These are phyloP conservation scores for Hestina assimilis DNA, from an alignment of 1,140 invertebrate genomes.

Conservation along the genomic window DNA sequence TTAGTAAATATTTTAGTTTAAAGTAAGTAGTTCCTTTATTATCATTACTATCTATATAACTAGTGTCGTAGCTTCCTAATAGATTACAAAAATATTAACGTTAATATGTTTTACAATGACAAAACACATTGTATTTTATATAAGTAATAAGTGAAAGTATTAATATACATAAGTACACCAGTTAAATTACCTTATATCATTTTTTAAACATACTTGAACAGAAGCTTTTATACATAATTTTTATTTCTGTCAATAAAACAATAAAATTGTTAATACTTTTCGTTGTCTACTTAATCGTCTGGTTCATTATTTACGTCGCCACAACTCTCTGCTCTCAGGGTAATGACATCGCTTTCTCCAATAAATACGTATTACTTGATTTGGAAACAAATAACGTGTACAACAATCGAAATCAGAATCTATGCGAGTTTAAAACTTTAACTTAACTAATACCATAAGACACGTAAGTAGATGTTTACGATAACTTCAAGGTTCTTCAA, in stretches of 20 bases:
- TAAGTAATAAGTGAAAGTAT: no score
- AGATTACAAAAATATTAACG: no score
- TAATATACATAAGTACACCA: no score
- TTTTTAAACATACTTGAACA: conserved; percentile 16
- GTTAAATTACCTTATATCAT: no score
- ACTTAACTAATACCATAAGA: neutral
- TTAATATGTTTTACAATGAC: no score
- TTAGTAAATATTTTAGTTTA: no score
- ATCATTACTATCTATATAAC: no score
- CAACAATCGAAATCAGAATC: conserved; percentile 27
- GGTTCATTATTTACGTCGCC: conserved; percentile 22
- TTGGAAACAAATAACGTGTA: conserved; percentile 17
- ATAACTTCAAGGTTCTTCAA: neutral
- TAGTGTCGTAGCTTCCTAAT: no score
- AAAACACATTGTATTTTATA: no score
- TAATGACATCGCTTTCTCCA: conserved; percentile 40
- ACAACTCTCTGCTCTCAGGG: conserved; percentile 23
- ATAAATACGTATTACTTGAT: conserved; percentile 42
- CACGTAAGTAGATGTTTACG: conserved; percentile 1
- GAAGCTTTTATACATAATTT: conserved; percentile 19
- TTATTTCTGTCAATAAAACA: conserved; percentile 14
- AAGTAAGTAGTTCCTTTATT: no score
- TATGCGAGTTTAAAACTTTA: conserved; percentile 21
- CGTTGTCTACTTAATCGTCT: conserved; percentile 17
- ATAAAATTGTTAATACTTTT: conserved; percentile 20